Evolutionary conservation across 2,888 invertebrate species (phyloP).

Genomic region (Nycteola revayana): DNA sequence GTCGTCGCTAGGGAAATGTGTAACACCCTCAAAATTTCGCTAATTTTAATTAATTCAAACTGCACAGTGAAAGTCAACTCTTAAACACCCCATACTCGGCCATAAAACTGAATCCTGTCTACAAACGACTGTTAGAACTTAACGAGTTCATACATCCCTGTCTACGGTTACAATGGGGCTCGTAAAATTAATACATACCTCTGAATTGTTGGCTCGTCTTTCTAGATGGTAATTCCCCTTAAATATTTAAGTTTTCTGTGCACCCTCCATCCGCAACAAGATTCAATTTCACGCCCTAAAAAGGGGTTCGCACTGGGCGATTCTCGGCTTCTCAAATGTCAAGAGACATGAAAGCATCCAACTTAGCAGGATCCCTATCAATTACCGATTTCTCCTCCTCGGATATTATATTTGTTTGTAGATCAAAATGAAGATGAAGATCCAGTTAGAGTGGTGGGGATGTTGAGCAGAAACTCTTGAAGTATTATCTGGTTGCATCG

Average conservation of each 20-base stretch:
- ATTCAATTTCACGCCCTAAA: constrained; percentile 80
- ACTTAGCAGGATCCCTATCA: constrained; percentile 48
- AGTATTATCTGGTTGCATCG: constrained; percentile 73
- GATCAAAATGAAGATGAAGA: constrained; percentile 39
- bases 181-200: constrained; percentile 79
- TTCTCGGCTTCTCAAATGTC: constrained; percentile 71
- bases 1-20: constrained; percentile 41
- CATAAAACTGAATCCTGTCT: constrained; percentile 53
- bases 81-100: constrained; percentile 36
- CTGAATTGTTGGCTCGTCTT: constrained; percentile 59
- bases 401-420: constrained; percentile 28
- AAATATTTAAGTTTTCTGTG: constrained; percentile 79
- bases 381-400: constrained; percentile 40
- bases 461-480: constrained; percentile 55
- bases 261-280: constrained; percentile 77
- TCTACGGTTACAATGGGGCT: constrained; percentile 66
- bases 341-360: constrained; percentile 68
- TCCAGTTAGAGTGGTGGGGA: constrained; percentile 51
- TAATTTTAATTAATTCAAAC: constrained; percentile 74
- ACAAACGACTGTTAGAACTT: constrained; percentile 71
- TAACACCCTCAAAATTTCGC: constrained; percentile 45
- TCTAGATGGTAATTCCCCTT: constrained; percentile 69
- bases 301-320: constrained; percentile 70
- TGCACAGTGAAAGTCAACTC: constrained; percentile 50
- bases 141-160: constrained; percentile 72